Conservation (phyloP, 1,140 invertebrate species). For the Danaus melanippus region DNA sequence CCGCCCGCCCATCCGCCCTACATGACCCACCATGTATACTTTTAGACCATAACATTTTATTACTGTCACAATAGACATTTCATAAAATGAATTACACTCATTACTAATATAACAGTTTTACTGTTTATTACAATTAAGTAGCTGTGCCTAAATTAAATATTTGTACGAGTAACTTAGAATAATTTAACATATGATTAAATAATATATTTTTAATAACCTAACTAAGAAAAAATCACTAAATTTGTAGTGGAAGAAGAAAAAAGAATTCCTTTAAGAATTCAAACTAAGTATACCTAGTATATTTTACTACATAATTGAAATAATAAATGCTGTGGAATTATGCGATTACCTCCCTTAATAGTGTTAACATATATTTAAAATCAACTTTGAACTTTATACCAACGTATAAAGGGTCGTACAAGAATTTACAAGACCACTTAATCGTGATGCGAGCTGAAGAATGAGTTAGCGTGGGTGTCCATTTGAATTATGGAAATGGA, state of each 20-base stretch:
- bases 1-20: conserved; percentile 40
- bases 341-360: conserved; percentile 40
- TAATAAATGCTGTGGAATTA: conserved; percentile 24
- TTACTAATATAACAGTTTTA: conserved; percentile 3
- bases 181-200: too few species aligned
- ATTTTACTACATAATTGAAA: background rate
- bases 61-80: conserved; percentile 17
- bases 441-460: conserved; percentile 41
- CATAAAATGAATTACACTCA: background rate
- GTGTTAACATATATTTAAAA: conserved; percentile 8
- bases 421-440: conserved; percentile 24
- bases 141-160: background rate
- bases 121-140: background rate
- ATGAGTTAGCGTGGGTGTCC: conserved; percentile 53
- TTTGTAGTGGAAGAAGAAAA: too few species aligned
- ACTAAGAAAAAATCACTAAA: too few species aligned
- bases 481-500: conserved; percentile 65
- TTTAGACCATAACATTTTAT: conserved; percentile 48
- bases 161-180: too few species aligned
- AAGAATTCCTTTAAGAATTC: too few species aligned
- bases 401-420: conserved; percentile 26
- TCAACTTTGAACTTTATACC: conserved; percentile 28
- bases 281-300: background rate
- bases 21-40: conserved; percentile 25
- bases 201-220: too few species aligned